These are phyloP conservation scores for Emydocephalus ijimae DNA, from an alignment of 2,113 vertebrate genomes.

Conservation along the genomic window DNA sequence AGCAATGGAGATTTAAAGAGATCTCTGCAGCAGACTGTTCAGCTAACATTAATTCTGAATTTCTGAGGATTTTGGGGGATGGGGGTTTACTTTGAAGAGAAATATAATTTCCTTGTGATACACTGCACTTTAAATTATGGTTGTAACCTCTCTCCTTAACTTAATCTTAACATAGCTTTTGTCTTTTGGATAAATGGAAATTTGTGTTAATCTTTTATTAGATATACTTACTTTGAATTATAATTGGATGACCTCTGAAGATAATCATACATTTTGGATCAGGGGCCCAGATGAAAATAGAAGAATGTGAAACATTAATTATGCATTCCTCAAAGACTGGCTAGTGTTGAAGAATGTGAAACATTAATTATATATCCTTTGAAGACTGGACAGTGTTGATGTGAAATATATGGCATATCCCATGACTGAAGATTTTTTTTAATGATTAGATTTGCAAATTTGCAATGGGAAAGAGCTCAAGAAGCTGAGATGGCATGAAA, in stretches of 20 bases:
- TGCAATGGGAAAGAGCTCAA: neutral
- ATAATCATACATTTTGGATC: slow-evolving; percentile 36
- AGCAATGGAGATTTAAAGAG: neutral
- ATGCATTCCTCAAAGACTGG: slow-evolving; percentile 23
- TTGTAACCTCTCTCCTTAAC: neutral
- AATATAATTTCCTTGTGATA: slow-evolving; percentile 18
- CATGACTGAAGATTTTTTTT: neutral
- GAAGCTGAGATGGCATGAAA: neutral
- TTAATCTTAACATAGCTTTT: slow-evolving; percentile 28
- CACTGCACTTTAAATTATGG: slow-evolving; percentile 26
- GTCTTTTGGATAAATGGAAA: slow-evolving; percentile 17
- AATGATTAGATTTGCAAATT: slow-evolving; percentile 1
- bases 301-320: slow-evolving; percentile 25
- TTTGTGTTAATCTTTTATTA: slow-evolving; percentile 29
- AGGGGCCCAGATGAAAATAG: slow-evolving; percentile 27
- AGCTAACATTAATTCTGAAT: neutral
- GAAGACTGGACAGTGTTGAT: neutral
- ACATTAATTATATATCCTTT: slow-evolving; percentile 30
- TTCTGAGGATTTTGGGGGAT: neutral
- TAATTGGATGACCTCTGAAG: slow-evolving; percentile 34
- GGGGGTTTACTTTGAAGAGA: neutral
- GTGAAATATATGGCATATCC: neutral
- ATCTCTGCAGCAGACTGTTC: neutral
- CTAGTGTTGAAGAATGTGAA: neutral
- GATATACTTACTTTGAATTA: slow-evolving; percentile 34